Evolutionary conservation across 2,113 vertebrate genomes (phyloP), one percentile per base, ranked within the genome.

Genomic region (Laterallus jamaicensis): DNA sequence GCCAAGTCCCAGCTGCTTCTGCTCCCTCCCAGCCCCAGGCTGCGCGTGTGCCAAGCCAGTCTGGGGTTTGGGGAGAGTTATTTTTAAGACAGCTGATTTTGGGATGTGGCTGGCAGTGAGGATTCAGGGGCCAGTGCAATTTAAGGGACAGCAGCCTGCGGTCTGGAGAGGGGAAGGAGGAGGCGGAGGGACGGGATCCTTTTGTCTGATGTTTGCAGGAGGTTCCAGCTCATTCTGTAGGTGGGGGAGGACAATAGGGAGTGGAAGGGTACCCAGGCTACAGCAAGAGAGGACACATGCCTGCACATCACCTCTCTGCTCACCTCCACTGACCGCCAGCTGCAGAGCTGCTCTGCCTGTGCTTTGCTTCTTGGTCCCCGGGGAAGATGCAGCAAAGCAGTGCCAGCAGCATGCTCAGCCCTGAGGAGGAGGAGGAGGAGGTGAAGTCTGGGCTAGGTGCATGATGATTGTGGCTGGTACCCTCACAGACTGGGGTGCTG

Each of bases 301-400:
- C 70, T 58, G 44, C 49, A 29, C 22, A 20, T 77, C 87, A 50
- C 76, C 87, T 69, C 35, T 1, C 63, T 9, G 81, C 69, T 93
- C 88, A 67, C 85, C 90, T 95, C 47, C 74, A 3, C n/a, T 70
- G 81, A 87, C 52, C 64, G 44, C 49, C 0, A 0, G 84, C 84
- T 91, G 63, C 87, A 10, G 73, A 60, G 39, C 50, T 1, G 78
- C 69, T 84, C 62, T 35, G 78, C 29, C 58, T 6, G 55, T 2
- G 4, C 59, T 64, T 20, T 3, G 3, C 60, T 17, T 22, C 21
- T 6, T 0, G 31, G 2, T n/a, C 91, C 67, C 91, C 0, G 50
- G 79, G 75, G 82, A 95, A 31, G 62, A 75, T 37, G 75, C 77
- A 93, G 85, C 73, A 37, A 9, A 77, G 59, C 18, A 15, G 29